Evolutionary conservation across 1,140 invertebrate genomes (phyloP).

Genomic region (Bombus soroeensis): DNA sequence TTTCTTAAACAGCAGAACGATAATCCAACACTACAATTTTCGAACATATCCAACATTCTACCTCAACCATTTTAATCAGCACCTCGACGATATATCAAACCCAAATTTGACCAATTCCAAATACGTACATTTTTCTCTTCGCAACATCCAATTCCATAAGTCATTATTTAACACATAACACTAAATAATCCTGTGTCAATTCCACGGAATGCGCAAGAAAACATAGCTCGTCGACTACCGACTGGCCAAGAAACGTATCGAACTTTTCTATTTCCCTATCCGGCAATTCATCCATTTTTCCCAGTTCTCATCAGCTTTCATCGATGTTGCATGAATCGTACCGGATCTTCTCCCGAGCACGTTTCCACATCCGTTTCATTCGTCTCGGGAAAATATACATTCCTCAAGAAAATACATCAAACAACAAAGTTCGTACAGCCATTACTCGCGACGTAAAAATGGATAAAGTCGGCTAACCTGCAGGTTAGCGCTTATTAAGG

Average conservation of each 20-base stretch:
- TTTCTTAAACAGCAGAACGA: too few relatives aligned
- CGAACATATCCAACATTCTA: too few relatives aligned
- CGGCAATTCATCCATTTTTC: background rate
- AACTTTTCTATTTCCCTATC: background rate
- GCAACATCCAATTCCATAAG: too few relatives aligned
- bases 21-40: too few relatives aligned
- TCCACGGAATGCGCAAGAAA: too few relatives aligned
- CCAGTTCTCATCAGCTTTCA: background rate
- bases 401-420: background rate
- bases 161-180: too few relatives aligned
- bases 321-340: background rate
- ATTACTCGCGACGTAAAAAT: slow-evolving; percentile 4
- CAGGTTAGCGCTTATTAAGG: slow-evolving; percentile 31
- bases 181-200: too few relatives aligned
- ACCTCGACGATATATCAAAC: too few relatives aligned
- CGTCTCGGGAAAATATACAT: too few relatives aligned
- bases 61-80: too few relatives aligned
- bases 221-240: background rate
- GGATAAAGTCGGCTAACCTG: background rate
- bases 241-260: background rate
- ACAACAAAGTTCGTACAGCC: background rate
- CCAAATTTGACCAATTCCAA: too few relatives aligned
- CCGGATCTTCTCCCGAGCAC: background rate
- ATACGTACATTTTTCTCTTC: too few relatives aligned
- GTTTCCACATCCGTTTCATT: background rate